These are phyloP conservation scores for Lutraria lutraria DNA, from an alignment of 2,888 invertebrate genomes.

Conservation along the genomic window DNA sequence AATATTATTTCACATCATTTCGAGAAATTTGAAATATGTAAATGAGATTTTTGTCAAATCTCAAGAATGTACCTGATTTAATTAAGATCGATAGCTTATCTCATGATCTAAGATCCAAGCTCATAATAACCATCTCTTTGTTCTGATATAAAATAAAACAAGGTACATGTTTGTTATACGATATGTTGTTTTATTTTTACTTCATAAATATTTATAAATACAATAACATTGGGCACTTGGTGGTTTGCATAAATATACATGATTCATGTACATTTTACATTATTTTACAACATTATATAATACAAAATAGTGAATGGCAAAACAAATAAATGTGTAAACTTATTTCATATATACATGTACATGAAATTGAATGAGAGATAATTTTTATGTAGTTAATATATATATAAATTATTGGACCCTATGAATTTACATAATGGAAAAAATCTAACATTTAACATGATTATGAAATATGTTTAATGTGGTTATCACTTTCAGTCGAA, in stretches of 20 bases:
- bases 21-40: no score
- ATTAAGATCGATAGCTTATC: no score
- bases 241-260: background rate
- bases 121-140: no score
- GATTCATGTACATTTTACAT: background rate
- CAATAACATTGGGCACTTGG: conserved; percentile 14
- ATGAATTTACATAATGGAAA: background rate
- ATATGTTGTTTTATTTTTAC: background rate
- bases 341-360: background rate
- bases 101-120: no score
- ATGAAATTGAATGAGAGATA: background rate
- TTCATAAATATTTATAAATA: conserved; percentile 20
- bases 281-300: background rate
- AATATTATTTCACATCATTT: no score
- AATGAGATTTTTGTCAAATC: no score
- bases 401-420: background rate
- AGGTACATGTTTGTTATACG: background rate
- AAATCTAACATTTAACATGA: no score
- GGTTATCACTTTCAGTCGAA: no score
- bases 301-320: background rate
- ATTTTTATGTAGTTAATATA: background rate
- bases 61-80: no score
- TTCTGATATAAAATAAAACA: background rate
- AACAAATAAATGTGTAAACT: background rate
- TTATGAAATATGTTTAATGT: no score